Evolutionary conservation across 1,140 invertebrate species (phyloP), one percentile per base, ranked within the genome.

Genomic region (Macrobrachium rosenbergii): DNA sequence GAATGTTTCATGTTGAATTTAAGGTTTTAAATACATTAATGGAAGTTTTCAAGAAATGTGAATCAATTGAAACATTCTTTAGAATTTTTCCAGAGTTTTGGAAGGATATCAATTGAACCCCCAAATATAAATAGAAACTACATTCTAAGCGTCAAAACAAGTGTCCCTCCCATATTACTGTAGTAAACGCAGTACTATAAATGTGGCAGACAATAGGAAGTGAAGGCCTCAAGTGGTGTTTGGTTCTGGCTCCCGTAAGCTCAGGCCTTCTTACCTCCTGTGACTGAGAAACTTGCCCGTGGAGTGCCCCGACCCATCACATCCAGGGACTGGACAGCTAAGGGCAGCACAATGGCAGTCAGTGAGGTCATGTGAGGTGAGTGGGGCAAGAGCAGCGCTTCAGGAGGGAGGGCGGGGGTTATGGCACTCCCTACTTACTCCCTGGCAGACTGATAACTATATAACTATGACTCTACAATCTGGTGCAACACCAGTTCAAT

Each of bases 201-300:
- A 59, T 28, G 85, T 87, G 85, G 78, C 85, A 87, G 85, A 81
- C 85, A 60, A 75, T 69, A 75, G 67, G 69, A 81, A 81, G 79
- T 80, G 83, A 88, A 87, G 83, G 78, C 88, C 88, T 89, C 88
- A 89, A 89, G 88, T 89, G 88, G 88, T 89, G 88, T 89, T 82
- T 78, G 76, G 75, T 81, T 77, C 81, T 88, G 86, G 86, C 86
- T 83, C 86, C 81, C 80, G 75, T 67, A 88, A 83, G 81, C 81
- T 88, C 80, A 80, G 86, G 81, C 83, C 76, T 83, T 82, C 89
- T 90, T 87, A 90, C 89, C 89, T 90, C 83, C 89, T 88, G 93
- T 99, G 97, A 89, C 97, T 98, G 92, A 98, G 94, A 93, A 98
- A 98, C 95, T 98, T 98, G 91, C 97, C 97, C 89, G 97, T 98